These are phyloP conservation scores for Calyptomena viridis DNA, from an alignment of 2,113 vertebrate species.

Conservation along the genomic window DNA sequence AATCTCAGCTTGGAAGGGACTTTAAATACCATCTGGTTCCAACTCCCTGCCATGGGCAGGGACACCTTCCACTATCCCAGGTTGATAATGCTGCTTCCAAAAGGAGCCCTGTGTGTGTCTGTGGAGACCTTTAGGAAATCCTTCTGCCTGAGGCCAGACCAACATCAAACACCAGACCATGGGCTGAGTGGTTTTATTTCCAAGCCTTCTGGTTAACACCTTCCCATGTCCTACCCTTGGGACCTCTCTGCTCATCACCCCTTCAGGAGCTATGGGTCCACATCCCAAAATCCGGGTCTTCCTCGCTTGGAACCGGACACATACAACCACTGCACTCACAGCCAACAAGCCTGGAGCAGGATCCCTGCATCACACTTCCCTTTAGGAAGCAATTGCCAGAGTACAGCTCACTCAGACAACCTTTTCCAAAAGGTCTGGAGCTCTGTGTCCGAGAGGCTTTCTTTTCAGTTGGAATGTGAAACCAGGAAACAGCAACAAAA, in stretches of 20 bases:
- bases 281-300: not conserved
- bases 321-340: not conserved
- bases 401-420: not conserved
- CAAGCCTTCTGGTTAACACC: not conserved
- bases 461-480: not conserved
- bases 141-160: not conserved
- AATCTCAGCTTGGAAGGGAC: not conserved
- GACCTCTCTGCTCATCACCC: not conserved
- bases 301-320: not conserved
- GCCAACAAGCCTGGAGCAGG: not conserved
- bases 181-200: not conserved
- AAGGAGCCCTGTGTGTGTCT: not conserved
- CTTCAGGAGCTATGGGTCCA: not conserved
- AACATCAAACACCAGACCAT: not conserved
- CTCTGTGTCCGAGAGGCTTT: not conserved
- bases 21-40: not conserved
- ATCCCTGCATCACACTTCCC: not conserved
- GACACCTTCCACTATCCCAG: not conserved
- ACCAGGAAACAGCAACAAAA: not conserved
- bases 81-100: not conserved
- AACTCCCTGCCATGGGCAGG: not conserved
- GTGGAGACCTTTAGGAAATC: not conserved
- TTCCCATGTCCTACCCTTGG: accelerated
- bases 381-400: not conserved
- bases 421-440: not conserved